These are phyloP conservation scores for Ptyas mucosa DNA, from an alignment of 2,113 vertebrate genomes.

Conservation along the genomic window DNA sequence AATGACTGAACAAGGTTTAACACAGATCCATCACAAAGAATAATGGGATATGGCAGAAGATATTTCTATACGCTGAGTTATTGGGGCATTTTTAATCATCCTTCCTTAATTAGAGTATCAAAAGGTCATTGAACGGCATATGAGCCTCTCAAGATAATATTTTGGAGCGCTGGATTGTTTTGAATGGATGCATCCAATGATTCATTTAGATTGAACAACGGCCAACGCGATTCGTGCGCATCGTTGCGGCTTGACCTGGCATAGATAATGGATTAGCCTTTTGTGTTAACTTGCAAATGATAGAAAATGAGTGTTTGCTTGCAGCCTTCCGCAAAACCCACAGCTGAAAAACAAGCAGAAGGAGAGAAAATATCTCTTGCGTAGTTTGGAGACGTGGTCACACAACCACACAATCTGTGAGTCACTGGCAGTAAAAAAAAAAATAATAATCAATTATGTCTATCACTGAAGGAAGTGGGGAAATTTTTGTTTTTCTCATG, in stretches of 20 bases:
- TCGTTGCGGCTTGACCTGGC: slow-evolving; percentile 11
- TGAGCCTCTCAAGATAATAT: slow-evolving; percentile 38
- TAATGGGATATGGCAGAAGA: slow-evolving; percentile 9
- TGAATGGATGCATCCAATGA: slow-evolving; percentile 41
- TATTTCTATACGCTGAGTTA: slow-evolving; percentile 27
- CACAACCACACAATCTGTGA: background rate
- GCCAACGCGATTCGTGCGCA: background rate
- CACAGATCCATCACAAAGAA: slow-evolving; percentile 1
- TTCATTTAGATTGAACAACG: background rate
- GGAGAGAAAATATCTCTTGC: background rate
- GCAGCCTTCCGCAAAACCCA: slow-evolving; percentile 19
- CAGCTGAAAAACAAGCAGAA: background rate
- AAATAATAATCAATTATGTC: background rate
- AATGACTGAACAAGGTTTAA: background rate
- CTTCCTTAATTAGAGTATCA: slow-evolving; percentile 46
- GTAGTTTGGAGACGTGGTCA: background rate
- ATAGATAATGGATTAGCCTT: slow-evolving; percentile 34
- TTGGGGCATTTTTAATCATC: slow-evolving; percentile 36
- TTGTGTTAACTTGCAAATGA: background rate
- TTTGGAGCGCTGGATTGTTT: slow-evolving; percentile 46
- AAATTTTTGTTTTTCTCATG: background rate
- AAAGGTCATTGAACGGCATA: slow-evolving; percentile 62
- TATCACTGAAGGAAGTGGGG: background rate
- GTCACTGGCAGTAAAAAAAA: background rate
- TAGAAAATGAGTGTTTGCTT: background rate